Evolutionary conservation across 2,888 invertebrate genomes (phyloP), one percentile per base, ranked within the genome.

Genomic region (Tillus elongatus): DNA sequence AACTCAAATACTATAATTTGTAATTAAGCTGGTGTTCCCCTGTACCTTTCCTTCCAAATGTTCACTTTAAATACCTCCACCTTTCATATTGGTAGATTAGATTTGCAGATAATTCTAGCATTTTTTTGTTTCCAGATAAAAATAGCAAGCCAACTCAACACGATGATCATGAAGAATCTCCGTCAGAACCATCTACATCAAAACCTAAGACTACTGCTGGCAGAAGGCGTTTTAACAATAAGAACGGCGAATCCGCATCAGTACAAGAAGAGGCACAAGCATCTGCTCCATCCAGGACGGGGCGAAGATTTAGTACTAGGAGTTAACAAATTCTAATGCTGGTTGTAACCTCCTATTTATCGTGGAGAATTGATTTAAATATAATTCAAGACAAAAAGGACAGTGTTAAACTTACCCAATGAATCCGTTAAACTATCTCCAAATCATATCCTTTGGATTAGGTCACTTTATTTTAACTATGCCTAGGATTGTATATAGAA

Each of bases 251-350:
- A 15, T 28, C 37, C 6, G 38, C 41, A 29, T 46, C 35, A 11
- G 45, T 35, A 9, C 54, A 56, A 28, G 41, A 48, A 29, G 46
- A 45, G 3, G 45, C 50, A 1, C 50, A 52, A 8, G 44, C 56
- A 2, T 45, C 41, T 4, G 37, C 49, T 4, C 52, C 63, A 2
- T 52, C 53, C 13, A 56, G 63, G 49, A 50, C 61, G 15, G 62
- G 60, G 15, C 53, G 66, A 38, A 51, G 63, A 51, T 64, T 63
- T 51, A 51, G 45, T 32, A 40, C 50, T 38, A 59, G 60, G 46
- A 60, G 57, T 42, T 63, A 60, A 52, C 36, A 36, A 41, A 41
- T 36, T 29, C 15, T 8, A n/a, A 35, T 35, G 16, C 15, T 19
- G 27, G 34, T 26, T 8, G 10, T 13, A 10, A 34, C 27, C 28